These are phyloP conservation scores for Melanotaenia boesemani DNA, from an alignment of 2,797 vertebrate species.

Conservation along the genomic window DNA sequence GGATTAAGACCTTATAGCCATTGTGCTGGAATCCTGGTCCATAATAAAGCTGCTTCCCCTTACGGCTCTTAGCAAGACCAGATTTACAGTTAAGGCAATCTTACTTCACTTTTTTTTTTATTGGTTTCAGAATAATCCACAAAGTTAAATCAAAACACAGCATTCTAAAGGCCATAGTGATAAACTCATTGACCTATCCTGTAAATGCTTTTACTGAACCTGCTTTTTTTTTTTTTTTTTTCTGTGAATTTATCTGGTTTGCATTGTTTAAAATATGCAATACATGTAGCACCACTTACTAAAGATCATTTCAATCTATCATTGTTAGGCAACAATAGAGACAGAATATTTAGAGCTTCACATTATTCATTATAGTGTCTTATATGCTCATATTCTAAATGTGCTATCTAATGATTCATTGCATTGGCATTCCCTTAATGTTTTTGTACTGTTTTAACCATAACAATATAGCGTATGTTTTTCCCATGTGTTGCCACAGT, in stretches of 20 bases:
- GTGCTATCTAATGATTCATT: neutral
- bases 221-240: neutral
- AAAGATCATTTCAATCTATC: neutral
- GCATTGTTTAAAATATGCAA: too few relatives aligned
- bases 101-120: neutral
- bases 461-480: constrained; percentile 17
- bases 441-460: neutral
- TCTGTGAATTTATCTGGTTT: too few relatives aligned
- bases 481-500: constrained; percentile 44
- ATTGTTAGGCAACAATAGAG: neutral
- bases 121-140: neutral
- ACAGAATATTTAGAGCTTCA: too few relatives aligned
- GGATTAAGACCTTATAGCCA: constrained; percentile 38
- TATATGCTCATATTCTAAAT: neutral
- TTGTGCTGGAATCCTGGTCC: constrained; percentile 15
- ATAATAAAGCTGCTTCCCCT: constrained; percentile 11
- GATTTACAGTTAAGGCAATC: neutral
- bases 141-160: constrained; percentile 9
- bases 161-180: neutral
- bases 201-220: neutral
- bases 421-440: neutral
- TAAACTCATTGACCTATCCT: neutral
- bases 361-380: too few relatives aligned
- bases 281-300: too few relatives aligned
- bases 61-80: neutral